Percentiles rank a stretch among this genome's conserved stretches.
Evolutionary conservation across 2,888 invertebrate genomes (phyloP).

Genomic region (Oligia fasciuncula): DNA sequence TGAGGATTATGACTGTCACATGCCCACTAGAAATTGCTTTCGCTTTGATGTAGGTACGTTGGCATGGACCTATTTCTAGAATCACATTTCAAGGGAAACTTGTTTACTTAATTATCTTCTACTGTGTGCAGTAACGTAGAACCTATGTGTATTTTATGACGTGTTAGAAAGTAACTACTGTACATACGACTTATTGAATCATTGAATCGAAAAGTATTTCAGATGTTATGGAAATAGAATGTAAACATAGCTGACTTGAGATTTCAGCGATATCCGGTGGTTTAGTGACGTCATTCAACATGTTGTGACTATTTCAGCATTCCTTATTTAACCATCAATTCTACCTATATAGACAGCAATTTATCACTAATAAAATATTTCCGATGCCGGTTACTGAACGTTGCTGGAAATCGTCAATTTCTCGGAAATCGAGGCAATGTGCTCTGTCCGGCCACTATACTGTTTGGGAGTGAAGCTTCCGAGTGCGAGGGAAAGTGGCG

Average conservation of each 20-base stretch:
- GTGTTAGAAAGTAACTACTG: not conserved
- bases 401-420: slow-evolving; percentile 84
- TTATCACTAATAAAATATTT: slow-evolving; percentile 86
- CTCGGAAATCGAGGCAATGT: slow-evolving; percentile 86
- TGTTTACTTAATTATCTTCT: not conserved
- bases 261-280: slow-evolving; percentile 24
- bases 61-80: slow-evolving; percentile 29
- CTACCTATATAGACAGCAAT: slow-evolving; percentile 70
- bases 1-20: slow-evolving; percentile 53
- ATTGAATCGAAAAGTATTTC: slow-evolving; percentile 6
- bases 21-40: slow-evolving; percentile 38
- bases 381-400: slow-evolving; percentile 81
- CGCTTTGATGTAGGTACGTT: slow-evolving; percentile 23
- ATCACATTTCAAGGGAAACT: slow-evolving; percentile 15
- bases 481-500: slow-evolving; percentile 81
- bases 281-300: slow-evolving; percentile 36
- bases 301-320: slow-evolving; percentile 44
- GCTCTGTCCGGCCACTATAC: slow-evolving; percentile 76
- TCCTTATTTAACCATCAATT: slow-evolving; percentile 49
- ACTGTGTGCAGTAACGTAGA: not conserved
- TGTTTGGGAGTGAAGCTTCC: slow-evolving; percentile 77
- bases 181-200: not conserved
- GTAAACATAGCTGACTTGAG: slow-evolving; percentile 21
- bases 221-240: slow-evolving; percentile 20
- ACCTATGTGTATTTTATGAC: not conserved